Conservation (phyloP, 2,113 vertebrate species). For the Macaca fascicularis region T2T-MFA8v1.1 NC_088378.1:86249001-86249500, state of each 20-base stretch:
- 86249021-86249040: neutral
- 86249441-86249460: neutral
- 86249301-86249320: neutral
- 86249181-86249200: neutral
- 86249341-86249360: neutral
- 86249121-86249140: neutral
- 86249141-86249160: slow-evolving; percentile 30
- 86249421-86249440: neutral
- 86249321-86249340: neutral
- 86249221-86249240: neutral
- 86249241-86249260: neutral
- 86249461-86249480: slow-evolving; percentile 13
- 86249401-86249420: neutral
- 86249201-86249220: neutral
- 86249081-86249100: neutral
- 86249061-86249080: neutral
- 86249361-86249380: slow-evolving; percentile 10
- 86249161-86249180: neutral
- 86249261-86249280: neutral
- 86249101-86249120: neutral
- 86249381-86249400: neutral
- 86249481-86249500: slow-evolving; percentile 9
- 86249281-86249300: neutral
- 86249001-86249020: neutral
- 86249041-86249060: neutral